phyloP scores from a whole-genome alignment of 2,113 vertebrate genomes.

The Gopherus evgoodei region DNA sequence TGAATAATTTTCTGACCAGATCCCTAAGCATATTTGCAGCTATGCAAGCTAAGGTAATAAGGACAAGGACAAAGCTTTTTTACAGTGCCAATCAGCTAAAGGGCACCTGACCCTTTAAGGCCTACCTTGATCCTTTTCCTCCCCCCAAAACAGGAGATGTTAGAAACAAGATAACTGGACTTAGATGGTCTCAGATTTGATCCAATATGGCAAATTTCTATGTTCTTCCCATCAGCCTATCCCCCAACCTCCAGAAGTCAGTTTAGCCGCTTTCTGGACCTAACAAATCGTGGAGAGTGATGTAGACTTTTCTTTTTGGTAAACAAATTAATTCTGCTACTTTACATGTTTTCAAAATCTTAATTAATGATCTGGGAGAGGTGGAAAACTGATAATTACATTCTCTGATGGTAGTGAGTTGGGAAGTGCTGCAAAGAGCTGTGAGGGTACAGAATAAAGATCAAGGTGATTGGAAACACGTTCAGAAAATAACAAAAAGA shows the following conservation, averaged over 20 bases:
- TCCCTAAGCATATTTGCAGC: not conserved
- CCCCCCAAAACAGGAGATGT: not conserved
- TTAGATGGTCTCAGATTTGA: not conserved
- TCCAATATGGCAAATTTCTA: not conserved
- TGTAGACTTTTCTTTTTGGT: not conserved
- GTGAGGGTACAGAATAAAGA: not conserved
- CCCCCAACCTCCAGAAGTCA: not conserved
- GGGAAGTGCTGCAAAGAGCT: not conserved
- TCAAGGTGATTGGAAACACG: not conserved
- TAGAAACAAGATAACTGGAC: not conserved
- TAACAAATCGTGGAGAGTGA: not conserved
- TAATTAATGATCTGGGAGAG: not conserved
- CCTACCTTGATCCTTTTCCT: not conserved
- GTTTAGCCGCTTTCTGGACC: fast-evolving
- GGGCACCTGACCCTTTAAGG: not conserved
- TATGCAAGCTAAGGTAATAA: not conserved
- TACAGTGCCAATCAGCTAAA: no score
- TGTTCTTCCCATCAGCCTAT: fast-evolving
- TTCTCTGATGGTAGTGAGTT: slow-evolving; percentile 7
- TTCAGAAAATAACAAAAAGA: slow-evolving; percentile 24
- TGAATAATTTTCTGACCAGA: not conserved
- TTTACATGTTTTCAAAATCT: not conserved
- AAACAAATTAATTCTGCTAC: not conserved
- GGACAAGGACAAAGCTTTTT: not conserved
- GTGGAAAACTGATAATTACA: slow-evolving; percentile 25